Base-by-base conservation (phyloP, 2,797 vertebrate species). In the Iguana delicatissima region DNA sequence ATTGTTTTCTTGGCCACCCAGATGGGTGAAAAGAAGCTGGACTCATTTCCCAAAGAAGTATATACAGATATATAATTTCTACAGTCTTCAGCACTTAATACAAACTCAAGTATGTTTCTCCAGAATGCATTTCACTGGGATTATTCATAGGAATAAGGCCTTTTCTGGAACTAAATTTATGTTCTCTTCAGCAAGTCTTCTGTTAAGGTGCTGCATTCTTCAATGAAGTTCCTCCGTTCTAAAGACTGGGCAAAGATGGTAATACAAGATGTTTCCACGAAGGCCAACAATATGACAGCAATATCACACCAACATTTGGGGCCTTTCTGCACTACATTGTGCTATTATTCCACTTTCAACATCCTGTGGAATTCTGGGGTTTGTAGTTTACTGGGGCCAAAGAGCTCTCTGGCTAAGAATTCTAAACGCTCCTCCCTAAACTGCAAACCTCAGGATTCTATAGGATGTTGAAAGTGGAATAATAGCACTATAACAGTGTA, bases 1-100 rank as follows among this genome's bases (percentile, higher is more conserved):
- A 93, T 96, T 95, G 85, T 88, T 92, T 96, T 94, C 87, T 92
- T 93, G 92, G 84, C 92, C 95, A 95, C 92, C 89, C 91, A 96
- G 83, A 35, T 95, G 91, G 55, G 90, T 91, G 76, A 42, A 95
- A 92, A 91, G 76, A 0, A 38, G 79, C 76, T 96, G 85, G 55
- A 14, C 81, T 84, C 52, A 82, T 35, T 88, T 85, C 95, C 81
- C 74, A 84, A 87, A 93, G 84, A 32, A 18, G 82, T 64, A 50
- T 73, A 64, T 62, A n/a, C 12, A 81, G 20, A 82, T 38, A 74
- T 14, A 84, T 42, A 26, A 46, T 86, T 35, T 84, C 20, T 80
- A 76, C 10, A 92, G 1, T 0, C 86, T 90, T 87, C 93, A 89
- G 85, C 35, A 94, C 91, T 16, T 81, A 67, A 57, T n/a, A 18